A percentile compares a stretch with the other conserved stretches of the same genome.
These are phyloP conservation scores for Caerostris extrusa DNA, from an alignment of 1,140 invertebrate species.

Conservation along the genomic window DNA sequence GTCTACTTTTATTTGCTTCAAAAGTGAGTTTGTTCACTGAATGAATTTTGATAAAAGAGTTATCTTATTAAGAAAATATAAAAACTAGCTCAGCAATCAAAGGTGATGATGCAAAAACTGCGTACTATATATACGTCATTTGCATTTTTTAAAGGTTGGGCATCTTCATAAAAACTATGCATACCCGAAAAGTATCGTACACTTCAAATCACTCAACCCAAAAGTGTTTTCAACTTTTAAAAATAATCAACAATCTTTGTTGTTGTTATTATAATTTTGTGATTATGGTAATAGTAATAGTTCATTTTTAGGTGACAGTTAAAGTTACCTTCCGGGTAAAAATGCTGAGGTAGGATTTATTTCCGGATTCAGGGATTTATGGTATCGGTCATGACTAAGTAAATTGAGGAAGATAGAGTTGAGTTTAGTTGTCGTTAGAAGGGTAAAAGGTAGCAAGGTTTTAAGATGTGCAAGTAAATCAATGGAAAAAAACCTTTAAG, in stretches of 20 bases:
- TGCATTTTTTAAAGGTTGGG: no score
- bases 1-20: no score
- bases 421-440: constrained; percentile 3
- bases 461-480: not conserved
- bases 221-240: not conserved
- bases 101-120: no score
- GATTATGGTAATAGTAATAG: not conserved
- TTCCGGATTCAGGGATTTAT: constrained; percentile 62
- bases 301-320: constrained; percentile 38
- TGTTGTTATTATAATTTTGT: not conserved
- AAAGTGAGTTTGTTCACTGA: no score
- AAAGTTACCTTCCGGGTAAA: constrained; percentile 11
- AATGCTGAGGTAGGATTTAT: constrained; percentile 53
- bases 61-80: no score
- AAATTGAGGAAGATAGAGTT: constrained; percentile 59
- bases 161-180: no score
- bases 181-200: no score
- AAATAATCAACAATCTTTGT: not conserved
- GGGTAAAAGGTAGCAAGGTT: constrained; percentile 12
- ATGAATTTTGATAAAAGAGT: no score
- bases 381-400: constrained; percentile 50
- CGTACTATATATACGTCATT: no score
- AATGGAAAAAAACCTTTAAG: not conserved
- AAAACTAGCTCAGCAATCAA: no score
- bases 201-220: not conserved